Percentiles rank a stretch among this genome's conserved stretches.
These are phyloP conservation scores for Donacobius atricapilla DNA, from an alignment of 2,113 vertebrate genomes.

Conservation along the genomic window DNA sequence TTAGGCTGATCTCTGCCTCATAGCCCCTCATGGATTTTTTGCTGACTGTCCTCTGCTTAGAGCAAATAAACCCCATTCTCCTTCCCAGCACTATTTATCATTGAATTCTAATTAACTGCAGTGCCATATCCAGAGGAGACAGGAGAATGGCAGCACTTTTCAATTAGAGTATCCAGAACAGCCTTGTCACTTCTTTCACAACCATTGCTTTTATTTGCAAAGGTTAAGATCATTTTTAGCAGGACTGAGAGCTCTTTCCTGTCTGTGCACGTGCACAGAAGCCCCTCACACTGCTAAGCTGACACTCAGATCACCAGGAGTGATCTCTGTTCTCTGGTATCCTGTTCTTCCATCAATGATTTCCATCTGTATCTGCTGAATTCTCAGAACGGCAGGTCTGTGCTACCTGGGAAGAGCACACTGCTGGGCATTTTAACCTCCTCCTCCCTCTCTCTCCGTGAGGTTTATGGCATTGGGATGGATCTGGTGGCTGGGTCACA, in stretches of 20 bases:
- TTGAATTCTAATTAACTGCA: not conserved
- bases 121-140: not conserved
- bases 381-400: not conserved
- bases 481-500: not conserved
- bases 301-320: not conserved
- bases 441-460: not conserved
- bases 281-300: not conserved
- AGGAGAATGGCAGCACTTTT: not conserved
- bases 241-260: not conserved
- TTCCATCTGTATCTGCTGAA: not conserved
- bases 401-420: not conserved
- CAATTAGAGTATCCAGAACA: not conserved
- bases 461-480: not conserved
- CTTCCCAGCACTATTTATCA: not conserved
- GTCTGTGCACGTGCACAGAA: not conserved
- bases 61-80: not conserved
- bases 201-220: constrained; percentile 15
- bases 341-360: not conserved
- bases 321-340: not conserved
- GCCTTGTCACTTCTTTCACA: constrained; percentile 3
- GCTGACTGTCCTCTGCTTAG: not conserved
- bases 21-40: not conserved
- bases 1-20: not conserved
- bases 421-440: not conserved
- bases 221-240: constrained; percentile 26